Conservation (phyloP, 2,113 vertebrate genomes). For the Nestor notabilis region DNA sequence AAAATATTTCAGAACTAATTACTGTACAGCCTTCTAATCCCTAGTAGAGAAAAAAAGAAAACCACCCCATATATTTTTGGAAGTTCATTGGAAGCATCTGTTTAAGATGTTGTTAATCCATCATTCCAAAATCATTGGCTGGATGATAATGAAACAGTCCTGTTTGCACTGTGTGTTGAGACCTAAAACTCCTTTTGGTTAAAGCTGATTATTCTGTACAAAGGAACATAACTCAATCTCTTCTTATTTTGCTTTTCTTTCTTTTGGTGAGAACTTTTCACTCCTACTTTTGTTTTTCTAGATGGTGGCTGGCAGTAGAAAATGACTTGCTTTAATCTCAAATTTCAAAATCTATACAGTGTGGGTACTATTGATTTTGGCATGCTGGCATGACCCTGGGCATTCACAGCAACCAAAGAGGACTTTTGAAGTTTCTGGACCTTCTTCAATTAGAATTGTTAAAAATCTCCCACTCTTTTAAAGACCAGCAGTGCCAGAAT, state of each 20-base stretch:
- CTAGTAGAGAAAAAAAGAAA: not conserved
- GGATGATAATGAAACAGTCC: constrained; percentile 51
- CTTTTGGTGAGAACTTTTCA: not conserved
- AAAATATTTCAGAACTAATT: constrained; percentile 67
- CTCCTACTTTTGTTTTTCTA: not conserved
- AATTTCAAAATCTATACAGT: constrained; percentile 45
- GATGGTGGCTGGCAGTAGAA: constrained; percentile 5
- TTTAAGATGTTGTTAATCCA: constrained; percentile 60
- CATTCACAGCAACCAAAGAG: constrained; percentile 15
- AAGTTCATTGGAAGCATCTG: constrained; percentile 67
- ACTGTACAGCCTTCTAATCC: constrained; percentile 48
- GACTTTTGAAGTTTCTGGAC: constrained; percentile 42
- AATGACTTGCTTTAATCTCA: constrained; percentile 48
- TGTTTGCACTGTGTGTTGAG: constrained; percentile 6
- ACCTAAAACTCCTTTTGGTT: constrained; percentile 19
- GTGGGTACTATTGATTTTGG: constrained; percentile 55
- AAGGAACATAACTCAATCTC: constrained; percentile 16
- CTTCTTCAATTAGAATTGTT: constrained; percentile 42
- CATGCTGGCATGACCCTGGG: not conserved
- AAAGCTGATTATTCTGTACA: constrained; percentile 41
- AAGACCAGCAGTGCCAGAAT: not conserved
- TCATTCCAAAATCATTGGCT: not conserved
- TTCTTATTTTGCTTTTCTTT: not conserved
- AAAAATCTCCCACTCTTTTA: not conserved
- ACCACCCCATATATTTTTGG: constrained; percentile 26